phyloP scores from a whole-genome alignment of 2,888 invertebrate genomes.

The Harpalus rubripes region DNA sequence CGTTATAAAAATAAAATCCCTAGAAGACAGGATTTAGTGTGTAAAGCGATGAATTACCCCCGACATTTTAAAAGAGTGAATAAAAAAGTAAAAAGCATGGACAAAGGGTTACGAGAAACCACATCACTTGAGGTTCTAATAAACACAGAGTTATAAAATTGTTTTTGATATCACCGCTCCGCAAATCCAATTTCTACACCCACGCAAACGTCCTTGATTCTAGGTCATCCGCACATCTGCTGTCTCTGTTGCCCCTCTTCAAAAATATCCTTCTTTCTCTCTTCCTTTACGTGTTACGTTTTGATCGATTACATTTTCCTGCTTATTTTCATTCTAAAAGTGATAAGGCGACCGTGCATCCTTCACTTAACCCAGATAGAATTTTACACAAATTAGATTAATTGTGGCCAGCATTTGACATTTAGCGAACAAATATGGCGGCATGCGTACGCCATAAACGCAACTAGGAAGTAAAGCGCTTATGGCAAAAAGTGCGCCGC shows the following conservation, averaged over 20 bases:
- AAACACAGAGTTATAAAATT: conserved; percentile 56
- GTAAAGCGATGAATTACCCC: conserved; percentile 22
- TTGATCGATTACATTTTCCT: conserved; percentile 63
- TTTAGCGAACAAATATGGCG: conserved; percentile 29
- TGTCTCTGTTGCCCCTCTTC: conserved; percentile 20
- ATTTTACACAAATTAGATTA: conserved; percentile 64
- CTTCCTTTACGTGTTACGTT: conserved; percentile 58
- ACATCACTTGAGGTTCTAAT: conserved; percentile 48
- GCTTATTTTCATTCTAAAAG: conserved; percentile 60
- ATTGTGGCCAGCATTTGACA: conserved; percentile 58
- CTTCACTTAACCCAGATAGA: conserved; percentile 61
- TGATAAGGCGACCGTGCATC: conserved; percentile 59
- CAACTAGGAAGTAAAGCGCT: too few species aligned
- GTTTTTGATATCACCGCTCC: conserved; percentile 54
- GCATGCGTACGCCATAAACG: not conserved
- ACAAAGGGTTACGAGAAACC: conserved; percentile 25
- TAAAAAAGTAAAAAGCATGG: conserved; percentile 16
- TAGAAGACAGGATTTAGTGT: not conserved
- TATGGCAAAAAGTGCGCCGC: too few species aligned
- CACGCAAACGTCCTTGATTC: conserved; percentile 60
- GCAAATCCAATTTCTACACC: conserved; percentile 54
- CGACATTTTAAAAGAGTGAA: conserved; percentile 17
- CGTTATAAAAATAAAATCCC: conserved; percentile 15
- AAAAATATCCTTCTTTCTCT: not conserved
- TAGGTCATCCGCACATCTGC: conserved; percentile 57